These are phyloP conservation scores for Lepus americanus DNA, from an alignment of 2,113 vertebrate genomes.

Conservation along the genomic window DNA sequence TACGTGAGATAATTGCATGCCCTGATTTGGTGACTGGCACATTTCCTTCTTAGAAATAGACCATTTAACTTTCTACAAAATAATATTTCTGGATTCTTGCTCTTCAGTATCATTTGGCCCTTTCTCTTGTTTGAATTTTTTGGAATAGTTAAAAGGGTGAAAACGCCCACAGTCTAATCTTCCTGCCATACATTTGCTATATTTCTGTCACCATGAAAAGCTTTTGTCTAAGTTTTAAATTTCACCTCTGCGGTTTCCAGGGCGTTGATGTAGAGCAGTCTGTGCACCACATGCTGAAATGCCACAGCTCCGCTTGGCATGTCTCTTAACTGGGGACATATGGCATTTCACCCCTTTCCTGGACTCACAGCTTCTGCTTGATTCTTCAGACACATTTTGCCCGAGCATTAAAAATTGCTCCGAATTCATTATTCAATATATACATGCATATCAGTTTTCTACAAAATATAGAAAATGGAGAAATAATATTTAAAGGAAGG, in stretches of 20 bases:
- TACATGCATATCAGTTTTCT: not conserved
- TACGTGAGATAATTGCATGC: conserved; percentile 55
- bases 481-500: not conserved
- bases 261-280: conserved; percentile 8
- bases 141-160: conserved; percentile 33
- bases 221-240: conserved; percentile 60
- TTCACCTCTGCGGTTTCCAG: conserved; percentile 47
- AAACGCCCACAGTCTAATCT: conserved; percentile 43
- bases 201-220: conserved; percentile 45
- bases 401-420: not conserved
- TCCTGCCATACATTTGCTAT: conserved; percentile 63
- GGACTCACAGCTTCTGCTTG: not conserved
- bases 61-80: conserved; percentile 2
- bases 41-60: conserved; percentile 54
- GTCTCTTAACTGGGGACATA: conserved; percentile 10
- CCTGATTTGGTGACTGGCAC: conserved; percentile 34
- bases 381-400: not conserved
- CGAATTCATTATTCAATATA: not conserved
- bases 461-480: not conserved
- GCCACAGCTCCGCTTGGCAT: not conserved
- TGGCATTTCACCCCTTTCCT: conserved; percentile 32
- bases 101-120: not conserved
- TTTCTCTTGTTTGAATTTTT: conserved; percentile 49
- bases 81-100: conserved; percentile 56
- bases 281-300: conserved; percentile 34